Base-by-base conservation (phyloP, 35 echinoderm and acorn worm species). In the Strongylocentrotus purpuratus region DNA sequence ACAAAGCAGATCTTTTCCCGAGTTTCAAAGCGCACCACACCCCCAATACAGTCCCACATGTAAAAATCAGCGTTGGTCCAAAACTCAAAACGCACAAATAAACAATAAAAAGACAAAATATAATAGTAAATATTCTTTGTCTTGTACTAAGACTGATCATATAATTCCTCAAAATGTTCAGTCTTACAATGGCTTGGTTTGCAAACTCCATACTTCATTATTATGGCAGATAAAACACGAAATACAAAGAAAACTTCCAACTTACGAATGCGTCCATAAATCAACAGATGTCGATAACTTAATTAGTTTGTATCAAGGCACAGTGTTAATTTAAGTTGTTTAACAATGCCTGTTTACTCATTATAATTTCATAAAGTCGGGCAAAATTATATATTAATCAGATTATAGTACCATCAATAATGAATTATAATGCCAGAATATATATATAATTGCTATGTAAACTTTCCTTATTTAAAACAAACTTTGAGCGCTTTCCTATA, bases 1-100 rank as follows among this genome's bases (percentile, higher is more conserved):
- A 50, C 9, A 93, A 46, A 93, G 17, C 17, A n/a, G 46, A 1
- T 32, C 31, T 18, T 47, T 93, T 58, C 46, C 46, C 6, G 14
- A 93, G 48, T 14, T 46, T 18, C 46, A 58, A 15, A 5, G 91
- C 20, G 28, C 33, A 47, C 46, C 17, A 93, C 46, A 93, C 91
- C 9, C 91, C 91, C 91, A 93, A 31, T 58, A 32, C 91, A 93
- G 91, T 93, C 91, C 91, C 91, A 93, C 91, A 50, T 28, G 48
- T 58, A 48, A 93, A 46, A 22, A 58, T 93, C 31, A 47, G 48
- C 28, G 91, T 93, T 46, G 12, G 91, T 58, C 45, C 91, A 20
- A 28, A 31, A 11, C 46, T 93, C 46, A 58, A 22, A 46, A 58
- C 31, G 48, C 9, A 7, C 5, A 58, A 9, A 55, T 48, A 28